phyloP scores from a whole-genome alignment of 2,113 vertebrate genomes.

The Melanotaenia duboulayi region DNA sequence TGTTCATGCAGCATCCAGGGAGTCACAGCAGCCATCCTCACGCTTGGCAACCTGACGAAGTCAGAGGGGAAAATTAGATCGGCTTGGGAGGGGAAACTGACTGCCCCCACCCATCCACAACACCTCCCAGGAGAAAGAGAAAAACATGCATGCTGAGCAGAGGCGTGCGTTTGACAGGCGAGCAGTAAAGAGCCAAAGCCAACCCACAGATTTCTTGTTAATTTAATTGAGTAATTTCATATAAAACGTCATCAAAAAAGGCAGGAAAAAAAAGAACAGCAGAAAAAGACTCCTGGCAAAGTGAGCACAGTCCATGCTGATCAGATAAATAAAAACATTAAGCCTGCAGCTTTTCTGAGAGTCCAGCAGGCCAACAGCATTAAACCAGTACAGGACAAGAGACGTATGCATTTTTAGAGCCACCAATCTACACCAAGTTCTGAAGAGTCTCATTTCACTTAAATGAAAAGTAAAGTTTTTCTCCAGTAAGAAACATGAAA shows the following conservation, averaged over 20 bases:
- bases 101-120: background rate
- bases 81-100: background rate
- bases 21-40: constrained; percentile 47
- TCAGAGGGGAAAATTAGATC: constrained; percentile 57
- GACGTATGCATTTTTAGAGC: no score
- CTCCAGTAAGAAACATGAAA: no score
- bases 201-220: constrained; percentile 46
- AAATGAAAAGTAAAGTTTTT: no score
- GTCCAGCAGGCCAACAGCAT: background rate
- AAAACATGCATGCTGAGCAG: background rate
- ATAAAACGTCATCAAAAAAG: constrained; percentile 73
- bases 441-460: no score
- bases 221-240: constrained; percentile 73
- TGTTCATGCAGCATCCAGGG: constrained; percentile 39
- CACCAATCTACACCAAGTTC: no score
- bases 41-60: constrained; percentile 63
- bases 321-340: background rate
- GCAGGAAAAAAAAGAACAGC: constrained; percentile 35
- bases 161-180: background rate
- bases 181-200: constrained; percentile 54
- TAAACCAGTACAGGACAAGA: constrained; percentile 4
- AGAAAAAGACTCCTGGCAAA: constrained; percentile 26
- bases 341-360: background rate
- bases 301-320: constrained; percentile 23
- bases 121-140: background rate